Conservation (phyloP, 2,113 vertebrate genomes). For the Lontra canadensis region DNA sequence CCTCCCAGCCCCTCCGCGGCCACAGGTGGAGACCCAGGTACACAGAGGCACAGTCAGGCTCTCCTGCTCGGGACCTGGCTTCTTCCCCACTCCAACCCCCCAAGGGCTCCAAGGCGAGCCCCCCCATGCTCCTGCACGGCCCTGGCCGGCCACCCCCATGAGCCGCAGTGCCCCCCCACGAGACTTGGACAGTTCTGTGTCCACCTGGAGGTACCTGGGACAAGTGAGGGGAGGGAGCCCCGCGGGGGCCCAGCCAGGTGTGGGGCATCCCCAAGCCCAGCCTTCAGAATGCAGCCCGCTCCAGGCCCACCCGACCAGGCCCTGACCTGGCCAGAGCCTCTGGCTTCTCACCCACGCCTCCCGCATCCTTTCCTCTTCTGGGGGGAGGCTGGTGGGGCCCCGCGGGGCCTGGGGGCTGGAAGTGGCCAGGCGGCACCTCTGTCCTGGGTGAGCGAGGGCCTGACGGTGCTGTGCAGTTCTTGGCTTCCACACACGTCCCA, state of each 20-base stretch:
- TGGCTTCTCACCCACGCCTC: background rate
- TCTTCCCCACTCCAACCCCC: background rate
- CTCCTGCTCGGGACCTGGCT: background rate
- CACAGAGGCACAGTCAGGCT: rapidly evolving
- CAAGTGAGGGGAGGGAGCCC: background rate
- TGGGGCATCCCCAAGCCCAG: background rate
- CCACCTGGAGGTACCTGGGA: background rate
- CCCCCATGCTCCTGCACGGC: background rate
- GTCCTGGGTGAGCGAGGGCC: background rate
- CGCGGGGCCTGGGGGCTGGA: background rate
- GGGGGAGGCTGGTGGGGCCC: background rate
- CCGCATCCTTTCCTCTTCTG: background rate
- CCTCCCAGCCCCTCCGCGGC: rapidly evolving
- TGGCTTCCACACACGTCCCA: background rate
- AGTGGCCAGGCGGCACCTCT: rapidly evolving
- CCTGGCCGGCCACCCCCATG: background rate
- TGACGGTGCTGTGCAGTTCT: rapidly evolving
- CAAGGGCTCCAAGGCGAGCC: background rate
- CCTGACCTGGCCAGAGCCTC: background rate
- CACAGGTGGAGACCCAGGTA: background rate
- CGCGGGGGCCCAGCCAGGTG: rapidly evolving
- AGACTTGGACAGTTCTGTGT: background rate
- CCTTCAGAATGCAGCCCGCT: rapidly evolving
- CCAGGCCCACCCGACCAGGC: background rate
- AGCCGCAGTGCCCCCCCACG: rapidly evolving